Percentiles rank a stretch among this genome's conserved stretches.
Conservation (phyloP, 2,888 invertebrate species). For the Agelastica alni region DNA sequence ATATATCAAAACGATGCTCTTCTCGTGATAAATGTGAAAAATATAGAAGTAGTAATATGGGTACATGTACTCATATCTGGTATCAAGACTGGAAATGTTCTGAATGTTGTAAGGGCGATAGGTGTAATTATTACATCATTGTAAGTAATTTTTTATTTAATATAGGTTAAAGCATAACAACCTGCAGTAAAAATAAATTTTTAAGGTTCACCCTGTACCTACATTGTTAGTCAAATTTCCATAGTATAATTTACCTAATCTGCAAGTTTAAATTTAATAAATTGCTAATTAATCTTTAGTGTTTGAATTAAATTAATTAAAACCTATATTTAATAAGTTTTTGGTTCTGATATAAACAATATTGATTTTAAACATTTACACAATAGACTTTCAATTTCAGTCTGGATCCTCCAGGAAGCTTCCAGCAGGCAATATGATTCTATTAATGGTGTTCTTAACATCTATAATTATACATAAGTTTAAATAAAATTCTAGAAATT, state of each 20-base stretch:
- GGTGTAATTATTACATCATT: conserved; percentile 93
- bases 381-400: too few relatives aligned
- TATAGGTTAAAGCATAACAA: too few relatives aligned
- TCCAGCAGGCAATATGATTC: background rate
- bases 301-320: too few relatives aligned
- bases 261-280: too few relatives aligned
- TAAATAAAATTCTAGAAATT: background rate
- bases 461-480: background rate
- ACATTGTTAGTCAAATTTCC: too few relatives aligned
- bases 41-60: conserved; percentile 72
- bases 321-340: too few relatives aligned
- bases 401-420: conserved; percentile 13
- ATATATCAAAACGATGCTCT: conserved; percentile 89
- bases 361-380: too few relatives aligned
- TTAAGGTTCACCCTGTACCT: too few relatives aligned
- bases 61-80: conserved; percentile 87
- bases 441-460: background rate
- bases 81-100: conserved; percentile 97
- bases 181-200: too few relatives aligned
- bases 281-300: too few relatives aligned
- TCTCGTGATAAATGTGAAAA: conserved; percentile 78
- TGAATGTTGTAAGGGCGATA: conserved; percentile 94
- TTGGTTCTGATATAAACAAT: too few relatives aligned
- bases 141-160: conserved; percentile 69
- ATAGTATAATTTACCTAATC: too few relatives aligned